Evolutionary conservation across 2,797 vertebrate genomes (phyloP).

Genomic region (Nannoperca australis): DNA sequence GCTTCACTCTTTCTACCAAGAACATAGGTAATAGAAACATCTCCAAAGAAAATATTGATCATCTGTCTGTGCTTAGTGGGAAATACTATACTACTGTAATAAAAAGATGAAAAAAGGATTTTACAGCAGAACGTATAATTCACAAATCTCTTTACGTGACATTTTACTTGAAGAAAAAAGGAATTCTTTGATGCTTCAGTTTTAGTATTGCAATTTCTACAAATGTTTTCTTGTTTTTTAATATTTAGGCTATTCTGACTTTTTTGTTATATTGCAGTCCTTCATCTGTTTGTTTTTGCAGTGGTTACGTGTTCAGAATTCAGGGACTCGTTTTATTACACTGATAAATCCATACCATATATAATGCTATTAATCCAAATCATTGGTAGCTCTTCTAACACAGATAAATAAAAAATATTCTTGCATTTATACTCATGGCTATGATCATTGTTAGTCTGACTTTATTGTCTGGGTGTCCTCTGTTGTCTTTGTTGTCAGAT

Average conservation of each 20-base stretch:
- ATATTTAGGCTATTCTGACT: neutral
- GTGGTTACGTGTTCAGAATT: neutral
- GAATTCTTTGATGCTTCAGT: neutral
- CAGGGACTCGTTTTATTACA: neutral
- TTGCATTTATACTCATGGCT: neutral
- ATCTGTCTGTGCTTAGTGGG: neutral
- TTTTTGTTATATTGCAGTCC: neutral
- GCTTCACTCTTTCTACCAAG: slow-evolving; percentile 83
- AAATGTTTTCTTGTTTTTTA: neutral
- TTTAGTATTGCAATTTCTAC: neutral
- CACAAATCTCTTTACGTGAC: neutral
- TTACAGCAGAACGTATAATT: slow-evolving; percentile 3
- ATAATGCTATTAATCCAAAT: neutral
- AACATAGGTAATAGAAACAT: slow-evolving; percentile 82
- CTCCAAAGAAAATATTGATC: neutral
- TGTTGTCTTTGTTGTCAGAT: slow-evolving; percentile 66
- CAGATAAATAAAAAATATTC: neutral
- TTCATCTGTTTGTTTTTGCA: neutral
- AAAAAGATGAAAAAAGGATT: neutral
- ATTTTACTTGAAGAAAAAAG: neutral
- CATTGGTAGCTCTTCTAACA: neutral
- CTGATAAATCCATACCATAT: neutral
- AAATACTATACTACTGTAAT: too few species aligned
- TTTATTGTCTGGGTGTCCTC: neutral
- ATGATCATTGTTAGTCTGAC: neutral